Evolutionary conservation across 2,888 invertebrate species (phyloP).

Genomic region (Onchidella celtica): DNA sequence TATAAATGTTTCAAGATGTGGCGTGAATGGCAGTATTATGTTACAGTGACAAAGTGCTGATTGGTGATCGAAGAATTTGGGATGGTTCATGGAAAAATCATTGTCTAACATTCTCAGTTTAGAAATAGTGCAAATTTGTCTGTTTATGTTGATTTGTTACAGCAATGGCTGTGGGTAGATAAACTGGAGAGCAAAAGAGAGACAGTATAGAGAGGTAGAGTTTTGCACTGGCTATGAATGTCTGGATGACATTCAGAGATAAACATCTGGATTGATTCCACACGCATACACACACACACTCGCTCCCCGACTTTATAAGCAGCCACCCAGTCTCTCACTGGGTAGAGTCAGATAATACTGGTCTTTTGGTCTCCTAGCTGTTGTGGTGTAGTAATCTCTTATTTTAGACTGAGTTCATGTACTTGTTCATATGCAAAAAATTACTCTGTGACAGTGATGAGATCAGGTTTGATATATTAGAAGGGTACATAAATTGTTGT

Average conservation of each 20-base stretch:
- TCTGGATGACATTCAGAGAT: conserved; percentile 4
- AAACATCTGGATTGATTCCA: conserved; percentile 45
- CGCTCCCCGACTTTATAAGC: conserved; percentile 17
- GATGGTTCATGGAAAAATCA: too few relatives aligned
- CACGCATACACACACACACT: conserved; percentile 39
- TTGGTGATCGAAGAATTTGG: too few relatives aligned
- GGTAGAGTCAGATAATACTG: neutral
- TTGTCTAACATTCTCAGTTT: too few relatives aligned
- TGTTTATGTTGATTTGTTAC: too few relatives aligned
- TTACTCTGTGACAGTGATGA: neutral
- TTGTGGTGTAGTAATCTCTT: neutral
- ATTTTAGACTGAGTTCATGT: neutral
- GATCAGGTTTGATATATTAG: neutral
- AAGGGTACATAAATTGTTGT: too few relatives aligned
- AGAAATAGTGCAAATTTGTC: too few relatives aligned
- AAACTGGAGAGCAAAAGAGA: neutral
- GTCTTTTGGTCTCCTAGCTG: neutral
- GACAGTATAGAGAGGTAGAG: conserved; percentile 1
- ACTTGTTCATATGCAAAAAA: neutral
- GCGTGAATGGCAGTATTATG: too few relatives aligned
- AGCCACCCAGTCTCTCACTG: neutral
- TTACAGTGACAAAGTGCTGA: too few relatives aligned
- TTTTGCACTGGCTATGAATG: neutral
- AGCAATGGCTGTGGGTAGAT: too few relatives aligned
- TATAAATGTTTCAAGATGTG: too few relatives aligned